phyloP scores from a whole-genome alignment of 1,140 invertebrate species.

The Rhopalosiphum padi region DNA sequence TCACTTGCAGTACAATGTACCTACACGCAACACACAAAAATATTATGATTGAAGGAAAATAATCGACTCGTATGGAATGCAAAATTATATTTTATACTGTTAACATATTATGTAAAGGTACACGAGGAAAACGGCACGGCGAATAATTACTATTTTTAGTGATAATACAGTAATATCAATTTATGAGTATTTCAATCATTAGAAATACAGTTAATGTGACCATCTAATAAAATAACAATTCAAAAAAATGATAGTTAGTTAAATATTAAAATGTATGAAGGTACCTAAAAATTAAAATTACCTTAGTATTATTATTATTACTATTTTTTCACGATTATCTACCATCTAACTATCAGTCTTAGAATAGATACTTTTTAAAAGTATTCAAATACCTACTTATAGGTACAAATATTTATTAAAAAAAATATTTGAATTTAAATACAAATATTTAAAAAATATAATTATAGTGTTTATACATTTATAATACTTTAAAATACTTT shows the following conservation, averaged over 20 bases:
- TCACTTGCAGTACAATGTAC: too few relatives aligned
- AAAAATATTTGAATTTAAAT: too few relatives aligned
- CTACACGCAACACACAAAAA: background rate
- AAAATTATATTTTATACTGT: background rate
- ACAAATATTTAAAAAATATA: too few relatives aligned
- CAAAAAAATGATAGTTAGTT: background rate
- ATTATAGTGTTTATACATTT: too few relatives aligned
- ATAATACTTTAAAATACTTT: too few relatives aligned
- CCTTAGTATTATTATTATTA: too few relatives aligned
- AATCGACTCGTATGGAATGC: background rate
- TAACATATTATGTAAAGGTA: background rate
- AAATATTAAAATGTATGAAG: background rate
- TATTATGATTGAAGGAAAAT: background rate
- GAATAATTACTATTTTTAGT: too few relatives aligned
- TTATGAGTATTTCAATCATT: background rate
- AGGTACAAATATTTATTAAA: too few relatives aligned
- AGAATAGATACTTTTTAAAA: too few relatives aligned
- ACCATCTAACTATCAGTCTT: too few relatives aligned
- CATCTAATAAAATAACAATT: background rate
- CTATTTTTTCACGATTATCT: too few relatives aligned
- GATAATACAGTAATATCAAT: background rate
- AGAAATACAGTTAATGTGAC: background rate
- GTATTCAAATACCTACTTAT: too few relatives aligned
- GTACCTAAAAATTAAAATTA: background rate
- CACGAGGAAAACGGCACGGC: background rate